These are phyloP conservation scores for Reinhardtius hippoglossoides DNA, from an alignment of 2,113 vertebrate genomes.

Conservation along the genomic window DNA sequence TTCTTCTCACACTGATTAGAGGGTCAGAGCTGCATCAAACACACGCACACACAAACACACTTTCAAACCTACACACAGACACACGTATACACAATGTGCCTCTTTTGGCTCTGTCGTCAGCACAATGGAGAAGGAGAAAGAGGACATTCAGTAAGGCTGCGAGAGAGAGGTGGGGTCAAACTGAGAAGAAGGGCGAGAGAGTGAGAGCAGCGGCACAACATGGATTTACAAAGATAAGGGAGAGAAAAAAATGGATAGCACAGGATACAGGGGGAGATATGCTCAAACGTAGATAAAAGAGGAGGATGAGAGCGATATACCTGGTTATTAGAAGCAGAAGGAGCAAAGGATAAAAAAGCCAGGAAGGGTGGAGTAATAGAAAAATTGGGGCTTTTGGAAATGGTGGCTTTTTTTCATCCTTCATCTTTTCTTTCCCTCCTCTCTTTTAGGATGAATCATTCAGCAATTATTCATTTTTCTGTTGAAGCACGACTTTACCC, in stretches of 20 bases:
- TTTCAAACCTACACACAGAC: conserved; percentile 24
- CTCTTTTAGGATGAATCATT: conserved; percentile 61
- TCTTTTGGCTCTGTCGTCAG: conserved; percentile 71
- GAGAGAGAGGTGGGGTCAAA: conserved; percentile 56
- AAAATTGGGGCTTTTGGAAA: conserved; percentile 32
- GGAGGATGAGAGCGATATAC: conserved; percentile 55
- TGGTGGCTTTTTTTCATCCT: conserved; percentile 37
- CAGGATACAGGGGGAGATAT: conserved; percentile 67
- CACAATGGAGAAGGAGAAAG: conserved; percentile 73
- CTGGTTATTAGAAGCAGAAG: conserved; percentile 69
- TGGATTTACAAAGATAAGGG: conserved; percentile 70
- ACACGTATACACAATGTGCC: conserved; percentile 47
- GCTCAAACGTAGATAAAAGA: conserved; percentile 68
- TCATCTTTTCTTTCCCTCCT: conserved; percentile 34
- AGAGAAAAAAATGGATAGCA: conserved; percentile 54
- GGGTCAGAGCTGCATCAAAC: conserved; percentile 80
- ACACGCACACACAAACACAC: conserved; percentile 47
- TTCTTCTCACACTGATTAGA: conserved; percentile 85
- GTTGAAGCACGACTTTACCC: conserved; percentile 39
- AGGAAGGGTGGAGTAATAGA: conserved; percentile 59
- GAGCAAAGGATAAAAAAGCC: conserved; percentile 53
- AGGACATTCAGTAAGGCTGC: conserved; percentile 61
- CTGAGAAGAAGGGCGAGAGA: conserved; percentile 34
- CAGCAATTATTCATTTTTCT: conserved; percentile 54
- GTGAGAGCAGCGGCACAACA: conserved; percentile 58